phyloP scores from a whole-genome alignment of 2,113 vertebrate species.

The Caranx melampygus region DNA sequence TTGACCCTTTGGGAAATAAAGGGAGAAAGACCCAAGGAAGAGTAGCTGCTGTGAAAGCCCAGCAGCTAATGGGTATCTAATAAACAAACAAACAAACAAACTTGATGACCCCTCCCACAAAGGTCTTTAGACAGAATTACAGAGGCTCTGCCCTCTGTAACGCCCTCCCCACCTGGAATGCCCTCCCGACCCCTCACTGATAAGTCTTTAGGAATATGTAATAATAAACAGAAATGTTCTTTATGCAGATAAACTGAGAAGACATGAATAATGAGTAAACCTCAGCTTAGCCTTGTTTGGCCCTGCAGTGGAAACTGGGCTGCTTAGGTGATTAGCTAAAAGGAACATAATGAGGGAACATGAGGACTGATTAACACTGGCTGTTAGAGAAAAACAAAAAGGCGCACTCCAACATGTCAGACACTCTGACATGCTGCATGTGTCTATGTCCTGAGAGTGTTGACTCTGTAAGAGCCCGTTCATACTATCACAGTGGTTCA shows the following conservation, averaged over 20 bases:
- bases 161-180: no score
- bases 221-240: constrained; percentile 19
- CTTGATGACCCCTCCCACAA: neutral
- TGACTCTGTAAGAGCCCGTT: no score
- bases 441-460: neutral
- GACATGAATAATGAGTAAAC: constrained; percentile 11
- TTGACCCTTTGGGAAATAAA: neutral
- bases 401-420: neutral
- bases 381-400: constrained; percentile 32
- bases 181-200: neutral
- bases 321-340: constrained; percentile 60
- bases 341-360: constrained; percentile 37
- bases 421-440: neutral
- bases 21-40: no score
- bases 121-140: no score
- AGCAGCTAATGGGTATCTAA: no score
- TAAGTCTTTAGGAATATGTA: neutral
- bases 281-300: constrained; percentile 19
- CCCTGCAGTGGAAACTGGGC: constrained; percentile 32
- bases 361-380: constrained; percentile 30
- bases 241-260: neutral
- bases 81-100: no score
- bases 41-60: no score
- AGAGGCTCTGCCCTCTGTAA: neutral
- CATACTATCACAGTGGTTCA: neutral